These are phyloP conservation scores for Dromococcyx pavoninus DNA, from an alignment of 2,797 vertebrate species.

Conservation along the genomic window DNA sequence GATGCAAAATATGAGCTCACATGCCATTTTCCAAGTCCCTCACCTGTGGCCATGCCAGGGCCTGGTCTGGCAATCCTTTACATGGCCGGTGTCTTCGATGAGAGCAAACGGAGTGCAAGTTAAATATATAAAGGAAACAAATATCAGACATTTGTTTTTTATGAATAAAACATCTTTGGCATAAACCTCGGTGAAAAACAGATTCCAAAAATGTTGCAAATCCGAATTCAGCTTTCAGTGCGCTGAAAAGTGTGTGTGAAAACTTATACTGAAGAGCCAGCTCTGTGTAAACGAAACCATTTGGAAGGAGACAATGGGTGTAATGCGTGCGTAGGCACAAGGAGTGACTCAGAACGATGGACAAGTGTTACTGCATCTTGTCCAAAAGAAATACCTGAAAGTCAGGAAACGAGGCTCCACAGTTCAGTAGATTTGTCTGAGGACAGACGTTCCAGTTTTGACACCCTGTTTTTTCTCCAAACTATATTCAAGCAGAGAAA, in stretches of 20 bases:
- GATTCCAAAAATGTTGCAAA: no score
- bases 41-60: no score
- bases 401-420: constrained; percentile 74
- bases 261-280: constrained; percentile 41
- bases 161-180: no score
- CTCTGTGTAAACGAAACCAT: constrained; percentile 31
- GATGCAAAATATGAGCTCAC: no score
- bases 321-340: constrained; percentile 35
- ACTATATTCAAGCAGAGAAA: no score
- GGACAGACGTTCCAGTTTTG: constrained; percentile 71
- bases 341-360: constrained; percentile 75
- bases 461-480: constrained; percentile 74
- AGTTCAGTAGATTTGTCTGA: constrained; percentile 72
- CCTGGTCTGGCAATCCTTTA: no score
- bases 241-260: constrained; percentile 38
- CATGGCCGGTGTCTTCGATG: no score
- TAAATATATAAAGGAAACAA: no score
- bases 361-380: constrained; percentile 69
- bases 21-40: no score
- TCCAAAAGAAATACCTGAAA: constrained; percentile 79
- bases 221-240: constrained; percentile 51
- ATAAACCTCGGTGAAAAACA: no score
- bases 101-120: no score
- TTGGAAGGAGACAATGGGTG: constrained; percentile 52
- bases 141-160: no score